Evolutionary conservation across 2,888 invertebrate genomes (phyloP).

Genomic region (Bimastos eiseni): DNA sequence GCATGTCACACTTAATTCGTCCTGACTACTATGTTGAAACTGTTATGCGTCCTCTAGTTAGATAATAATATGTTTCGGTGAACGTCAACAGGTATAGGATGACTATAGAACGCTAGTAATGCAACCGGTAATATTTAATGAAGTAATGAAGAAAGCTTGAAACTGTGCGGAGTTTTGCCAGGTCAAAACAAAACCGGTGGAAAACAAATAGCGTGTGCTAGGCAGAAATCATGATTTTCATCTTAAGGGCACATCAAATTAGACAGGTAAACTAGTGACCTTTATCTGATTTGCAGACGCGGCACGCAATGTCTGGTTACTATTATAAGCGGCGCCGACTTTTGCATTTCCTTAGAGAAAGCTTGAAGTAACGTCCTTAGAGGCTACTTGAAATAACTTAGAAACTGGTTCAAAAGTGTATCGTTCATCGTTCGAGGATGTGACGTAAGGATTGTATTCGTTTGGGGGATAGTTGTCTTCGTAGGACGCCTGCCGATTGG

Average conservation of each 20-base stretch:
- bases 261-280: not conserved
- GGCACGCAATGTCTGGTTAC: not conserved
- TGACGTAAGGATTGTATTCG: conserved; percentile 19
- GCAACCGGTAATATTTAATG: too few species aligned
- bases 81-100: too few species aligned
- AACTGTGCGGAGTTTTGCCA: not conserved
- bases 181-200: not conserved
- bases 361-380: not conserved
- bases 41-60: not conserved
- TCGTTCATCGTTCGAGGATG: not conserved
- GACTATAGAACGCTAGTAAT: not conserved
- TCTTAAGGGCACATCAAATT: not conserved
- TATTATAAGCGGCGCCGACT: not conserved
- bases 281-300: not conserved
- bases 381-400: not conserved
- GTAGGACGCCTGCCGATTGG: not conserved
- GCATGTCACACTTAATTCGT: not conserved
- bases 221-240: not conserved
- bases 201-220: not conserved
- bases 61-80: not conserved
- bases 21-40: not conserved
- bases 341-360: not conserved
- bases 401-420: conserved; percentile 4
- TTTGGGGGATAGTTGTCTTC: conserved; percentile 16
- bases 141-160: too few species aligned